Base-by-base conservation (phyloP, 2,113 vertebrate genomes). In the Oryzias javanicus region DNA sequence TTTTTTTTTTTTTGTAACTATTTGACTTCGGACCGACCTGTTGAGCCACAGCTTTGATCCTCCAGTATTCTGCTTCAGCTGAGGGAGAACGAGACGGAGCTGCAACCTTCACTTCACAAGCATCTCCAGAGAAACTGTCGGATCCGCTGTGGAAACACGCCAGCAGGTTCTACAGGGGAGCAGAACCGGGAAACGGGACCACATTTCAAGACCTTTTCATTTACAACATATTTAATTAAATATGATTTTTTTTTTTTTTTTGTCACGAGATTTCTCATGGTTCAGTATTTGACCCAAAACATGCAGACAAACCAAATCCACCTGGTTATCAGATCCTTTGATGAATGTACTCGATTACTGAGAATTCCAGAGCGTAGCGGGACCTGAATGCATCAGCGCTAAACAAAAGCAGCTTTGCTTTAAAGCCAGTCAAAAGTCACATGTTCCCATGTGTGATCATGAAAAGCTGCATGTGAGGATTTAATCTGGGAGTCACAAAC, bases 41-140 rank as follows among this genome's bases (percentile, higher is more conserved):
- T 56, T 98, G 97, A 5, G 97, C 97, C 97, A 98, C 98, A 17
- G 96, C 96, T 77, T 93, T 92, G 88, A 98, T 97, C 89, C 97
- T 93, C 96, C 94, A 96, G 88, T 96, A 97, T 60, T 99, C 97
- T 0, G 96, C 96, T 87, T 99, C 97, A 0, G 96, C 96, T 4
- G 93, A 93, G 0, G 96, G 93, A 0, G 95, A 98, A 18, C 94
- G 91, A 6, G 94, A 94, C 0, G 97, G 96, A 0, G 97, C 97
- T 0, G 97, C 97, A 53, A 99, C 95, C 81, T 98, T 96, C 75
- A 99, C 97, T 85, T 99, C 96, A 70, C 97, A 99, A 57, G 96
- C 97, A 41, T 98, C 97, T 44, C 96, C 94, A 0, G 92, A 93
- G 55, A 96, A 96, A 83, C 94, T 95, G 83, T 98, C 96, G 0